Evolutionary conservation across 2,888 invertebrate genomes (phyloP).

Genomic region (Tortrix viridana): DNA sequence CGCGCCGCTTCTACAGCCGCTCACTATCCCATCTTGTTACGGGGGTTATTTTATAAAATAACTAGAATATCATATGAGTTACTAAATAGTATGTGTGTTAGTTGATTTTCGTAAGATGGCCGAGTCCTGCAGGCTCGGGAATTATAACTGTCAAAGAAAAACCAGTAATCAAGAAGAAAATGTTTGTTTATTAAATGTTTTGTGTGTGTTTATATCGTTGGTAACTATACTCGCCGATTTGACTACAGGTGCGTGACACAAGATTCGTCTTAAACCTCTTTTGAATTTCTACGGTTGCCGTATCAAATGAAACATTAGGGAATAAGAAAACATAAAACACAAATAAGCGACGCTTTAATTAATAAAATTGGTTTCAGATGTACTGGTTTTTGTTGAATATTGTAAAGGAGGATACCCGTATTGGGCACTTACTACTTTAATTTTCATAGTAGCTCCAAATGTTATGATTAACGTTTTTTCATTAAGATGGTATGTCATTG

Average conservation of each 20-base stretch:
- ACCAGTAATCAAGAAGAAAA: constrained; percentile 70
- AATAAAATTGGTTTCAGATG: constrained; percentile 74
- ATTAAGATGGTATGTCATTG: constrained; percentile 83
- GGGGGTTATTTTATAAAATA: constrained; percentile 32
- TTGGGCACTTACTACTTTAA: constrained; percentile 83
- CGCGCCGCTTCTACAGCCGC: constrained; percentile 50
- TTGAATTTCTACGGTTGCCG: constrained; percentile 30
- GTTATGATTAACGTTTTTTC: constrained; percentile 85
- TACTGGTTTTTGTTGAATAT: constrained; percentile 83
- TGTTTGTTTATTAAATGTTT: constrained; percentile 79
- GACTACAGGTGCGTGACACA: constrained; percentile 78
- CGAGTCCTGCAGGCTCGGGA: constrained; percentile 73
- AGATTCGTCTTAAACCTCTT: constrained; percentile 39
- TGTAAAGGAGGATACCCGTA: constrained; percentile 79
- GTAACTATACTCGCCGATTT: constrained; percentile 84
- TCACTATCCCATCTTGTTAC: constrained; percentile 36
- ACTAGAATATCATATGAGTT: constrained; percentile 12
- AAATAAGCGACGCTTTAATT: neutral
- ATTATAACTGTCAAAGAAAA: constrained; percentile 63
- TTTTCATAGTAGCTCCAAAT: constrained; percentile 83
- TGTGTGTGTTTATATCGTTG: constrained; percentile 83
- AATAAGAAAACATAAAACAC: too few species aligned
- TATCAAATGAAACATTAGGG: constrained; percentile 3
- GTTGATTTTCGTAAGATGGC: constrained; percentile 64
- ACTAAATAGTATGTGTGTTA: constrained; percentile 18